Evolutionary conservation across 2,888 invertebrate genomes (phyloP).

Genomic region (Apamea monoglypha): DNA sequence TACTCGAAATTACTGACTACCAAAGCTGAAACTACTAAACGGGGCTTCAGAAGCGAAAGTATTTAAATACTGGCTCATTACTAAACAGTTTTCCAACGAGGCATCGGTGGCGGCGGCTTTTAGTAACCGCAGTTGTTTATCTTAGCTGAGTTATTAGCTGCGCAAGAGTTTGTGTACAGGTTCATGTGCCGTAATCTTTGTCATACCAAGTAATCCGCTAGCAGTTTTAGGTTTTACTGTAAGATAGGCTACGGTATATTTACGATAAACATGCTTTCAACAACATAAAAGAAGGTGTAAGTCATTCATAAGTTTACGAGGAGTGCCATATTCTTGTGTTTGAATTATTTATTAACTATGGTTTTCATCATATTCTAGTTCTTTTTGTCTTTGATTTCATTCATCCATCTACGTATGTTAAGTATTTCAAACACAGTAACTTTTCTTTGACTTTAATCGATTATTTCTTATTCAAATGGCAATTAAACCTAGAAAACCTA

Average conservation of each 20-base stretch:
- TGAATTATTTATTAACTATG: neutral
- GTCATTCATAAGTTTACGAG: neutral
- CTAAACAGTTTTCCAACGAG: constrained; percentile 1
- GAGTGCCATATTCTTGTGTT: neutral
- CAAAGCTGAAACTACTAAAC: neutral
- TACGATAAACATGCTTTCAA: neutral
- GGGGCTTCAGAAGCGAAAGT: constrained; percentile 1
- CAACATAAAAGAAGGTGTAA: neutral
- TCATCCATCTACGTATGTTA: neutral
- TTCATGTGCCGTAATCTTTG: constrained; percentile 5
- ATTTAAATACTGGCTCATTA: neutral
- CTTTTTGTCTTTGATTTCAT: neutral
- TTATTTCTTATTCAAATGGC: neutral
- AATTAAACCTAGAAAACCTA: constrained; percentile 24
- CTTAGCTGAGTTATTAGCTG: neutral
- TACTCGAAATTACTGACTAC: neutral
- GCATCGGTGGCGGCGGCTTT: neutral
- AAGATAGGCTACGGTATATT: constrained; percentile 13
- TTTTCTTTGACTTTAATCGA: neutral
- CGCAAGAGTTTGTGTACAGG: neutral
- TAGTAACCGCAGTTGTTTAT: neutral
- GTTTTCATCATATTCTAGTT: neutral
- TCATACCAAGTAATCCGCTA: constrained; percentile 20
- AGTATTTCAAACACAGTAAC: neutral
- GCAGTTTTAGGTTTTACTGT: neutral